Base-by-base conservation (phyloP, 2,888 invertebrate genomes). In the Hedya salicella region DNA sequence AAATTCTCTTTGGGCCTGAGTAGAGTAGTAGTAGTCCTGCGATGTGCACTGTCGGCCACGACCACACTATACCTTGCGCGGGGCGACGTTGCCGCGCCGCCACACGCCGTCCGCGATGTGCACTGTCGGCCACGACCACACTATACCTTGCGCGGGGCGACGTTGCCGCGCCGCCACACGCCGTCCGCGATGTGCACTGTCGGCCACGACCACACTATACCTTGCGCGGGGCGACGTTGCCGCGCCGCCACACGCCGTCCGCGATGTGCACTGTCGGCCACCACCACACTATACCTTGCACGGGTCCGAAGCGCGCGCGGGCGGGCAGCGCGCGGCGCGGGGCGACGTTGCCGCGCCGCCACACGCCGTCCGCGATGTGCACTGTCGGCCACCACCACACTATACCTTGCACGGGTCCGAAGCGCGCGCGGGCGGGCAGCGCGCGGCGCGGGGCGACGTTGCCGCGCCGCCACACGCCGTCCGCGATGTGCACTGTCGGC, bases 71-170 rank as follows among this genome's bases (percentile, higher is more conserved):
- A 59, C 57, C 57, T 56, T 56, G 16, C n/a, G n/a, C n/a, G n/a
- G n/a, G n/a, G n/a, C 2, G 39, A 3, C 5, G 39, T 3, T 9
- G 39, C n/a, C n/a, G 39, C 39, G 94, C 94, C 56, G 96, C 95
- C 14, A 94, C n/a, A n/a, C 94, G 70, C 95, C 95, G 82, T 96
- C 96, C n/a, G 92, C 86, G 68, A 95, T 94, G 66, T 85, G 84
- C 25, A 85, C 89, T 89, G 77, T n/a, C 72, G 73, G 67, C 60
- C n/a, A 36, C 14, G 13, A 9, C 8, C 8, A 25, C 11, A 16
- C 32, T n/a, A 36, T 30, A 16, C 30, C 57, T 56, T 56, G 2
- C n/a, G n/a, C n/a, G n/a, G n/a, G n/a, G n/a, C 2, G 39, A 3
- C 5, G 39, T 3, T 9, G 39, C n/a, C n/a, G 39, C 39, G n/a